Base-by-base conservation (phyloP, 2,797 vertebrate genomes). In the Pelobates cultripes region DNA sequence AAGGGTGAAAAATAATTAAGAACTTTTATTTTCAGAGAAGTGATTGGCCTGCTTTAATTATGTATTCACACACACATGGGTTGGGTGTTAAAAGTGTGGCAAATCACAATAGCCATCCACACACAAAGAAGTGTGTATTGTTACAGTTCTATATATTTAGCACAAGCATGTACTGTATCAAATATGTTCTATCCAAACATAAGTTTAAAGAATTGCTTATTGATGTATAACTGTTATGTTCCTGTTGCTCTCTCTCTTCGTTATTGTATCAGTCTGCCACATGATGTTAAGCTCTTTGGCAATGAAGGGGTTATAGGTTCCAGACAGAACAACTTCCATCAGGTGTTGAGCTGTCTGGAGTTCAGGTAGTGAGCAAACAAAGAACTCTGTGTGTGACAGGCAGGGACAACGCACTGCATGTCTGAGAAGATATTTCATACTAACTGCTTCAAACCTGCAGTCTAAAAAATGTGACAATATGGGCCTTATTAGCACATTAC, bases 311-410 rank as follows among this genome's bases (percentile, higher is more conserved):
- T 83, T 66, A 83, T 68, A 64, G 45, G 43, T 69, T 70, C 77
- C 82, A 83, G 82, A 83, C 82, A 83, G 55, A 79, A 74, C 60
- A 79, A 40, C 17, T 75, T 79, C 66, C 79, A 66, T 75, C 82
- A 83, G 82, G 76, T 83, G 82, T 75, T 83, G 76, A 78, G 77
- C 78, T 75, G 82, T 83, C 82, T 83, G 82, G 82, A 75, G 71
- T 41, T 79, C 77, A 83, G 82, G 77, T 83, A 83, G 78, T 83
- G 71, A 75, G 55, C 77, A 83, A 83, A 83, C 81, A 83, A 83
- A 79, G 81, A 75, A 53, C 71, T 79, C 72, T 70, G 66, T 83
- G 82, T 83, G 55, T 66, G 44, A 79, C 72, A 83, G 77, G 82
- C 57, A 75, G 67, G 55, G 72, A 75, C 82, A 79, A 66, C 67